Base-by-base conservation (phyloP, 2,888 invertebrate species). In the Pheosia gnoma region DNA sequence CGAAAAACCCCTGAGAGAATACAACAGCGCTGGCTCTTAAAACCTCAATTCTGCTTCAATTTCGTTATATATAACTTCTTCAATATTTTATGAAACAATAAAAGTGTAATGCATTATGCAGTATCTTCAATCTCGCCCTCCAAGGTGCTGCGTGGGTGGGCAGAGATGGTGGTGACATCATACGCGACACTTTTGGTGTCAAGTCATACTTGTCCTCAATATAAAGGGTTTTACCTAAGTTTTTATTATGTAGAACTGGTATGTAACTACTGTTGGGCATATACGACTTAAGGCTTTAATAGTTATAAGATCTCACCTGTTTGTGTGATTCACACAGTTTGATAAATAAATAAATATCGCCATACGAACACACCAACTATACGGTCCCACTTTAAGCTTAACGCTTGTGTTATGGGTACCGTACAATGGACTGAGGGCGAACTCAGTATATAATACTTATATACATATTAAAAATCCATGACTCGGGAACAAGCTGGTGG, bases 161-260 rank as follows among this genome's bases (percentile, higher is more conserved):
- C 51, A 51, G 57, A 10, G 25, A 67, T 39, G 13, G 59, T 11
- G 13, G 56, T 70, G 70, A 70, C 65, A 70, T 67, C 70, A 67
- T 38, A 25, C 66, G 41, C 52, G 60, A 70, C 70, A 63, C 66
- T 69, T 69, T 69, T 60, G 70, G 67, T 58, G 57, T 59, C 59
- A 62, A 67, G 70, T 55, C 64, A 36, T 60, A 61, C 61, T 56
- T 62, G 60, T 67, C 59, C n/a, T 58, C 51, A 38, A 58, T 37
- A 38, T n/a, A 38, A 51, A 7, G 13, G 10, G 38, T 37, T 11
- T 51, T 43, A 45, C 45, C 13, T 56, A 11, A 6, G 25, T 25
- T n/a, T 11, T 5, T 8, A 41, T 36, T 59, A 62, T 53, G 47
- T 47, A 47, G 47, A 47, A n/a, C n/a, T n/a, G 47, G n/a, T 47